A percentile compares a stretch with the other conserved stretches of the same genome.
These are phyloP conservation scores for Podilymbus podiceps DNA, from an alignment of 2,113 vertebrate genomes.

Conservation along the genomic window DNA sequence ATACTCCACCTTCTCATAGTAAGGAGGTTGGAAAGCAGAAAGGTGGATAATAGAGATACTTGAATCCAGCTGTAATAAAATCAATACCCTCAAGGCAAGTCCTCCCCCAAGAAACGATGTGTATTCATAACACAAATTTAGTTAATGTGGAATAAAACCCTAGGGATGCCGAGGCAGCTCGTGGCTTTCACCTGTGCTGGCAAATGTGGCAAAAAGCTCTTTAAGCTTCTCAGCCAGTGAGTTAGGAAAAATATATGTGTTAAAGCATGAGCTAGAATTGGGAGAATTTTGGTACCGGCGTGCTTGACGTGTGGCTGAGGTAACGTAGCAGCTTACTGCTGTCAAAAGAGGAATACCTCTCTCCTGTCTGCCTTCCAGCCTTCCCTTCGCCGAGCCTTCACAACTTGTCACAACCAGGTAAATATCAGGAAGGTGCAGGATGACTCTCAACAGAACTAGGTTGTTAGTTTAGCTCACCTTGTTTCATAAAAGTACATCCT, in stretches of 20 bases:
- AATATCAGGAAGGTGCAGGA: neutral
- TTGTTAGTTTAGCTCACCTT: neutral
- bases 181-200: neutral
- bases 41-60: neutral
- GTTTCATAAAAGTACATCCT: neutral
- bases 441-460: neutral
- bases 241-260: neutral
- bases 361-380: neutral
- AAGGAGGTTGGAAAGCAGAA: neutral
- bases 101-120: neutral
- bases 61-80: neutral
- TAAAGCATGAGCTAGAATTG: neutral
- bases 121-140: neutral
- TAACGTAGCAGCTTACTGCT: neutral
- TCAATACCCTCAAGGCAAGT: neutral
- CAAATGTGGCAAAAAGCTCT: neutral
- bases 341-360: neutral
- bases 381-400: neutral
- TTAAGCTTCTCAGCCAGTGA: neutral
- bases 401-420: neutral
- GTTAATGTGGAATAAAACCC: neutral
- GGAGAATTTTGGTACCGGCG: rapidly evolving
- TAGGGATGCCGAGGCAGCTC: neutral
- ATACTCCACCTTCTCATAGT: neutral
- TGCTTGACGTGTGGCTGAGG: neutral